phyloP scores from a whole-genome alignment of 2,888 invertebrate genomes.

The Orgyia antiqua region DNA sequence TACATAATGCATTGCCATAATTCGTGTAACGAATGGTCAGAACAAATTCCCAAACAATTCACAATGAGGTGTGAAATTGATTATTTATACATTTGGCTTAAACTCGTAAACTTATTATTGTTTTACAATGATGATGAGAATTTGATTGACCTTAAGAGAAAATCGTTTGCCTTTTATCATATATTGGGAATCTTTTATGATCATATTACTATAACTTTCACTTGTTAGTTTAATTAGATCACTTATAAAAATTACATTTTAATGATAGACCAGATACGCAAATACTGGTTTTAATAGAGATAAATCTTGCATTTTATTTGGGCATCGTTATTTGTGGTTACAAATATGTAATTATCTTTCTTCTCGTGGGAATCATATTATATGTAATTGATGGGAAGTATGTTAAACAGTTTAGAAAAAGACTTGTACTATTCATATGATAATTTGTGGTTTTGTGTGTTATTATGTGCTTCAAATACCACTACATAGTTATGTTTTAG shows the following conservation, averaged over 20 bases:
- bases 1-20: constrained; percentile 35
- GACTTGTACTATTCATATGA: constrained; percentile 3
- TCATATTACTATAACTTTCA: constrained; percentile 39
- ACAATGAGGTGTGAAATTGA: constrained; percentile 15
- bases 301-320: constrained; percentile 15
- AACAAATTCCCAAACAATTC: constrained; percentile 12
- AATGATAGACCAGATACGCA: constrained; percentile 19
- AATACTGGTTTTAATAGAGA: constrained; percentile 17
- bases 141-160: constrained; percentile 16
- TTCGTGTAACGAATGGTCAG: constrained; percentile 21
- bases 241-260: constrained; percentile 27
- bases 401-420: constrained; percentile 12
- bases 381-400: constrained; percentile 9
- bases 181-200: constrained; percentile 17
- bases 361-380: constrained; percentile 12
- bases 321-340: constrained; percentile 10
- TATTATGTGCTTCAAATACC: constrained; percentile 6
- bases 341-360: constrained; percentile 16
- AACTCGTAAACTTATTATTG: constrained; percentile 9
- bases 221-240: constrained; percentile 38
- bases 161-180: constrained; percentile 19
- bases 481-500: too few species aligned
- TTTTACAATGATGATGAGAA: constrained; percentile 13
- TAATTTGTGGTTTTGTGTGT: constrained; percentile 3
- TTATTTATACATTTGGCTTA: constrained; percentile 9